Evolutionary conservation across 1,140 invertebrate genomes (phyloP).

Genomic region (Aphis craccivora): DNA sequence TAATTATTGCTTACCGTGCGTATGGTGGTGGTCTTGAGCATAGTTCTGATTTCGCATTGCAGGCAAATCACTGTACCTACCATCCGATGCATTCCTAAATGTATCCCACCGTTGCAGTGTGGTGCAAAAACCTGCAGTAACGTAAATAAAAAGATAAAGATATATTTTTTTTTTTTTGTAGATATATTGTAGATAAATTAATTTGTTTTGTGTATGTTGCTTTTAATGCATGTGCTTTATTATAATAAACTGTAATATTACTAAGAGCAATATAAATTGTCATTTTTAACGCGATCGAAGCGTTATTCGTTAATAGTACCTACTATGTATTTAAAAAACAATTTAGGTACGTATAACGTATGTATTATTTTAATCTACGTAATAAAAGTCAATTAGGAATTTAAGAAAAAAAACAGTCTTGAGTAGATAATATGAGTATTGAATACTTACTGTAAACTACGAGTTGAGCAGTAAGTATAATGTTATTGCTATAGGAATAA

Average conservation of each 20-base stretch:
- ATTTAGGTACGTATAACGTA: too few species aligned
- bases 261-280: neutral
- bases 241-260: neutral
- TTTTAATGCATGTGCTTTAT: neutral
- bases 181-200: neutral
- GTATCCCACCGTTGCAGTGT: neutral
- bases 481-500: neutral
- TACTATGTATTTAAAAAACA: too few species aligned
- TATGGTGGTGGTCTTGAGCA: neutral
- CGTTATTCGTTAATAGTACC: neutral
- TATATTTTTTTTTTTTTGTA: neutral
- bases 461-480: neutral
- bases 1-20: neutral
- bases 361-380: neutral
- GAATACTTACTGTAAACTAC: neutral
- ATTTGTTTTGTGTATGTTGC: neutral
- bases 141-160: slow-evolving; percentile 18
- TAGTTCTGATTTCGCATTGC: neutral
- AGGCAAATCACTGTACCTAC: neutral
- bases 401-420: neutral
- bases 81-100: neutral
- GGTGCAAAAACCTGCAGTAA: neutral
- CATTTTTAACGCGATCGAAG: neutral
- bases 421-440: neutral
- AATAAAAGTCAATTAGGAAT: neutral